Evolutionary conservation across 2,888 invertebrate species (phyloP), one percentile per base, ranked within the genome.

Genomic region (Ametastegia equiseti): DNA sequence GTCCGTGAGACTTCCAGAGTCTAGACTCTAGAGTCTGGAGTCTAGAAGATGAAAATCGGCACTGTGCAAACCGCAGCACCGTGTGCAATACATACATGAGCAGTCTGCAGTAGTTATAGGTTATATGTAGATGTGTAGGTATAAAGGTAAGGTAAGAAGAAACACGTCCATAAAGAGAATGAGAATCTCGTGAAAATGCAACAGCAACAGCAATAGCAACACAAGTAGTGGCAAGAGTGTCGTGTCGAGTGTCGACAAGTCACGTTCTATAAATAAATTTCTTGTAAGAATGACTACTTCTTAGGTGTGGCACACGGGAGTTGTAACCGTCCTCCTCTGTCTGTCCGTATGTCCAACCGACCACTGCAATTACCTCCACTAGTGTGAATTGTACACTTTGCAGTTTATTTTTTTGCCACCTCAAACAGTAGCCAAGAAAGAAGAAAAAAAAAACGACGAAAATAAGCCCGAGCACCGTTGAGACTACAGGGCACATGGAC

Each of bases 251-350:
- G 65, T 67, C 65, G 65, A 39, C 85, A 69, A 86, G 88, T 88
- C 88, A 88, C 85, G 86, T 88, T 88, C 88, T 88, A 88, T 88
- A 88, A 88, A 88, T 88, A 88, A 67, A 67, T 67, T 60, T 67
- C 65, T 67, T 39, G 33, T 39, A 39, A 65, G 65, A 67, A 67
- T 67, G 65, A 67, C 65, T 67, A 39, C 39, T 65, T 19, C 19
- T 67, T 67, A 67, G 39, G 65, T 67, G 65, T 67, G 39, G 23
- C 65, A 67, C 39, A 67, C 65, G 65, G 65, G 33, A 67, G 65
- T 19, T 67, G 19, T 67, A 39, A 67, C 39, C 65, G 36, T 45
- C 71, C 30, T 30, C 45, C 13, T 71, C 23, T 39, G 36, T 65
- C 33, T n/a, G 65, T 65, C 65, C 0, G 65, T 7, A 33, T 3